Conservation (phyloP, 2,113 vertebrate species). For the Ochotona princeps region DNA sequence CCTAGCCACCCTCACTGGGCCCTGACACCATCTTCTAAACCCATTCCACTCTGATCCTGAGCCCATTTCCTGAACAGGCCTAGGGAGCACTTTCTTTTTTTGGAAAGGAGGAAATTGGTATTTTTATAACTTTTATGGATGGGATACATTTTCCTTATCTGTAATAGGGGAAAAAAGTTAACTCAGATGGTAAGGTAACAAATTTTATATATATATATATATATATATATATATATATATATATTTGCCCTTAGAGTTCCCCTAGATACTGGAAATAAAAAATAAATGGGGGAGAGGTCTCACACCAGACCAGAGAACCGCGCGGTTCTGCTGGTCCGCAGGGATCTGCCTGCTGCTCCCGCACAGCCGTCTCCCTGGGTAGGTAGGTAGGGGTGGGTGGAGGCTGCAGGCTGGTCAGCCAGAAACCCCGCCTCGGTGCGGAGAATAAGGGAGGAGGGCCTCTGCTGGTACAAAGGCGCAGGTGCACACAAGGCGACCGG, state of each 20-base stretch:
- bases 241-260: not conserved
- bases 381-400: not conserved
- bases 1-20: not conserved
- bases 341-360: no score
- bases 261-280: not conserved
- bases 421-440: not conserved
- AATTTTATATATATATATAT: no score
- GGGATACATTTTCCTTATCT: slow-evolving; percentile 7
- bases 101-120: slow-evolving; percentile 32
- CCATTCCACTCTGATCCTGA: not conserved
- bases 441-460: not conserved
- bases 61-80: not conserved
- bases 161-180: slow-evolving; percentile 49
- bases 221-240: no score
- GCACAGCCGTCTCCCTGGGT: rapidly evolving
- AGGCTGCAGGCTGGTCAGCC: not conserved
- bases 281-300: not conserved
- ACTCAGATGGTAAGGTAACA: slow-evolving; percentile 33
- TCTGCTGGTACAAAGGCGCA: not conserved
- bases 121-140: slow-evolving; percentile 50
- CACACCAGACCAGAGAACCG: not conserved
- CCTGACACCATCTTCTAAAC: not conserved
- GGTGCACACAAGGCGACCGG: no score
- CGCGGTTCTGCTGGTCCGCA: rapidly evolving
- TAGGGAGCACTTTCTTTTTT: slow-evolving; percentile 28